Evolutionary conservation across 2,113 vertebrate species (phyloP), one percentile per base, ranked within the genome.

Genomic region (Lamprologus callipterus): DNA sequence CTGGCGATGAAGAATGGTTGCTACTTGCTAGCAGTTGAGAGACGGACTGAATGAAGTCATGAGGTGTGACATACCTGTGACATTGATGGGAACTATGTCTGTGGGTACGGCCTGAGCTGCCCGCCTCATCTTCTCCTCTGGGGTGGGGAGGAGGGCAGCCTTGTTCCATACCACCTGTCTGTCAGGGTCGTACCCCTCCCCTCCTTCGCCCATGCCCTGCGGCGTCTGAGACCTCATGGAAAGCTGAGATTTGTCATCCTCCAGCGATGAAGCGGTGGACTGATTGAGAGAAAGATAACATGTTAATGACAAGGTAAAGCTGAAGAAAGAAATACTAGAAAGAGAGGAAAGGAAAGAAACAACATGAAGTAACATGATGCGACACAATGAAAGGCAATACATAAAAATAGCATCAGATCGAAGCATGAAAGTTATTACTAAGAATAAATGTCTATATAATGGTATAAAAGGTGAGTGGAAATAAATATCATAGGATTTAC

Each of bases 71-170:
- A 5, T 97, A 99, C 99, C 99, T 89, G 99, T 98, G 93, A 99
- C 96, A 88, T 99, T 98, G 95, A 99, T 99, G 54, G 99, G 97
- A 82, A 99, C 95, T 81, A 99, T 97, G 87, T 98, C 98, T 8
- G 98, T 97, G 80, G 97, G 97, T 93, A 99, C 97, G 1, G 98
- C 96, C 87, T 98, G 96, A 2, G 99, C 98, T 40, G 97, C 97
- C 83, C 96, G 98, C 65, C 98, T 96, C 97, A 99, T 99, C 95
- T 97, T 98, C 96, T 99, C 98, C 91, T 99, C 98, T 7, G 99
- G 99, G 0, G 99, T 99, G 73, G 98, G 99, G 90, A 99, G 95
- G 7, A 97, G 96, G 11, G 96, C 85, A 19, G 96, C 95, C 93
- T 97, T 98, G 90, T 95, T 96, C 97, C 97, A 97, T 87, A 96